Evolutionary conservation across 2,113 vertebrate species (phyloP), one percentile per base, ranked within the genome.

Genomic region (Sterna hirundo): DNA sequence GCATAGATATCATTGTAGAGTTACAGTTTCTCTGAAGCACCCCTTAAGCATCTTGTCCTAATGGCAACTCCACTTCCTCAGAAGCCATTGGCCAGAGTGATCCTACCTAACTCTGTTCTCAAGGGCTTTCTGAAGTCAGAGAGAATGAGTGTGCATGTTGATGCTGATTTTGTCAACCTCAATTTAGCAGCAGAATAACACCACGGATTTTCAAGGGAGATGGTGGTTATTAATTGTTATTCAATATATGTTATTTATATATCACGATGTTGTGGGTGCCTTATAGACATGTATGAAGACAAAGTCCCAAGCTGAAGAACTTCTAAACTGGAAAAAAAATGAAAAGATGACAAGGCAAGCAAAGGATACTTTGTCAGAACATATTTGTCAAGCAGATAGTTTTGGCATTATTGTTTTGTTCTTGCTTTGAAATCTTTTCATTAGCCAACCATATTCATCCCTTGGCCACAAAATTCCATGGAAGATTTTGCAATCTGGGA

Each of bases 141-240:
- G 65, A 70, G n/a, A 64, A 76, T 25, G 40, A 77, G 10, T 81
- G 29, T 0, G 0, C 38, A 36, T 0, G 1, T 49, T 74, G 76
- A 54, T 29, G 7, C 11, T 82, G 40, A 46, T 51, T 69, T 47
- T 86, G 42, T 81, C 72, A 94, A 18, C 42, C 80, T 52, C n/a
- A 64, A 13, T 75, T 94, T 49, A 70, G 8, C 42, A 76, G 54
- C 46, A 92, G 27, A 66, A 88, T 47, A 81, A 55, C 14, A 10
- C 21, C 36, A 29, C 38, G 44, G 61, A 58, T 91, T 93, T 87
- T 69, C 16, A 49, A 40, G 22, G 22, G 42, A 72, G 10, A 44
- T 26, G 13, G 27, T 34, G 19, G 10, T 49, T 77, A 57, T 71
- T 93, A 81, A 65, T 36, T 85, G 6, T 55, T 47, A 82, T 57